Percentiles rank a stretch among this genome's conserved stretches.
Evolutionary conservation across 1,140 invertebrate species (phyloP).

Genomic region (Lepidurus couesii): DNA sequence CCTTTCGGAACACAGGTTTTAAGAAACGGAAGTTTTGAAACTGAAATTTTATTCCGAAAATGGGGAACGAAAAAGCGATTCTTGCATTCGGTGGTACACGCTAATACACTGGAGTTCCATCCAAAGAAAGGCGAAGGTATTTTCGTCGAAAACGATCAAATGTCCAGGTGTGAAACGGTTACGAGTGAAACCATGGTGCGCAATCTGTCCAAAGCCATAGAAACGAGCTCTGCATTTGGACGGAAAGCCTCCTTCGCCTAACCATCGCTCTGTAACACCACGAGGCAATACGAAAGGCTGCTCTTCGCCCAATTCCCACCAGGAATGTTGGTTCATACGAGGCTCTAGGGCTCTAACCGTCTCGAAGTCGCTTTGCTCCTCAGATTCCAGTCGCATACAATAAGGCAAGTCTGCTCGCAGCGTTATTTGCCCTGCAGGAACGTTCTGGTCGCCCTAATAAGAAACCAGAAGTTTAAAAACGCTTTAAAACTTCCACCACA

Average conservation of each 20-base stretch:
- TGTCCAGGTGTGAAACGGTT: slow-evolving; percentile 39
- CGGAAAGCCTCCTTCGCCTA: slow-evolving; percentile 28
- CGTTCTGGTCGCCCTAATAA: slow-evolving; percentile 43
- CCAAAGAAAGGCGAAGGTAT: slow-evolving; percentile 43
- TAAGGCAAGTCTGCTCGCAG: slow-evolving; percentile 39
- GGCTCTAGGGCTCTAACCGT: slow-evolving; percentile 35
- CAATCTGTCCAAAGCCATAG: slow-evolving; percentile 40
- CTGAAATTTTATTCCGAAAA: not conserved
- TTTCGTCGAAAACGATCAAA: slow-evolving; percentile 42
- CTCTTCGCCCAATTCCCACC: slow-evolving; percentile 25
- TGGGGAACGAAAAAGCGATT: not conserved
- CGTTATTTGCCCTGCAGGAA: slow-evolving; percentile 41
- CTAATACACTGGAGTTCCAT: slow-evolving; percentile 38
- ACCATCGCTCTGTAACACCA: slow-evolving; percentile 33
- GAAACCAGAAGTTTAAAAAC: not conserved
- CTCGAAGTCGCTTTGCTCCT: slow-evolving; percentile 38
- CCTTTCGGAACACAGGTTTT: slow-evolving; percentile 5
- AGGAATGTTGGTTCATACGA: slow-evolving; percentile 26
- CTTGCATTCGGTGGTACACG: slow-evolving; percentile 38
- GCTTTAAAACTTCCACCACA: not conserved
- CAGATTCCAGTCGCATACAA: slow-evolving; percentile 39
- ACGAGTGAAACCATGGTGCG: slow-evolving; percentile 39
- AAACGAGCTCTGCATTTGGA: slow-evolving; percentile 33
- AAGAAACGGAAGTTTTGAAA: not conserved
- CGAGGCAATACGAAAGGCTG: slow-evolving; percentile 40